Conservation (phyloP, 2,888 invertebrate species). For the Metacarcinus magister region DNA sequence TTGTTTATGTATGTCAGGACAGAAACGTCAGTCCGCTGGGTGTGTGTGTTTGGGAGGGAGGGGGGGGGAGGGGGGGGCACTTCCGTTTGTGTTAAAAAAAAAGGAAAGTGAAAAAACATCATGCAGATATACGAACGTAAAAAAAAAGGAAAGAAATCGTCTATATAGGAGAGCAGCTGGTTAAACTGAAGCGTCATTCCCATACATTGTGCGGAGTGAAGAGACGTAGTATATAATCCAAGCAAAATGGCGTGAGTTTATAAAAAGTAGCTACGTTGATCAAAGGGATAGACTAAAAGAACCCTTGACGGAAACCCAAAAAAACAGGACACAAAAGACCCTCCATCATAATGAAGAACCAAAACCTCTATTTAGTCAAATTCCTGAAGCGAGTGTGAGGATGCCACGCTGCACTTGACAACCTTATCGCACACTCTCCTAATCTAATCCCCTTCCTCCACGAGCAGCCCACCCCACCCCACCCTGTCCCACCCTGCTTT, state of each 20-base stretch:
- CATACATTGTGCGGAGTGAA: background rate
- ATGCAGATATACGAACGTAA: background rate
- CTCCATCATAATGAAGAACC: background rate
- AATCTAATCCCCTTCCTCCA: constrained; percentile 52
- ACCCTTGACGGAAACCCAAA: background rate
- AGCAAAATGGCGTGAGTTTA: background rate
- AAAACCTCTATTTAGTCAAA: background rate
- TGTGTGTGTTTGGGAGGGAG: background rate
- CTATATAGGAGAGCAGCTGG: background rate
- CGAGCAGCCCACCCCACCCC: background rate
- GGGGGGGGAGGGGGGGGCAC: background rate
- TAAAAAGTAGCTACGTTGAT: background rate
- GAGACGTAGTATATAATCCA: background rate
- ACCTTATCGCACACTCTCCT: constrained; percentile 18
- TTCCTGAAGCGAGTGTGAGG: constrained; percentile 35
- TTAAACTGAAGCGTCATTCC: background rate
- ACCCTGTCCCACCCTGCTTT: background rate
- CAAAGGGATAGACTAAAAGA: background rate
- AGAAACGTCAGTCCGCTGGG: background rate
- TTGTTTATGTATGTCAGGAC: constrained; percentile 40
- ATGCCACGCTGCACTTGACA: background rate
- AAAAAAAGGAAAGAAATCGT: background rate
- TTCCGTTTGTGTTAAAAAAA: background rate
- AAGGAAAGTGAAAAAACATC: background rate
- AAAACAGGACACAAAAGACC: background rate